Evolutionary conservation across 2,888 invertebrate genomes (phyloP).

Genomic region (Phanerotoma sp.): DNA sequence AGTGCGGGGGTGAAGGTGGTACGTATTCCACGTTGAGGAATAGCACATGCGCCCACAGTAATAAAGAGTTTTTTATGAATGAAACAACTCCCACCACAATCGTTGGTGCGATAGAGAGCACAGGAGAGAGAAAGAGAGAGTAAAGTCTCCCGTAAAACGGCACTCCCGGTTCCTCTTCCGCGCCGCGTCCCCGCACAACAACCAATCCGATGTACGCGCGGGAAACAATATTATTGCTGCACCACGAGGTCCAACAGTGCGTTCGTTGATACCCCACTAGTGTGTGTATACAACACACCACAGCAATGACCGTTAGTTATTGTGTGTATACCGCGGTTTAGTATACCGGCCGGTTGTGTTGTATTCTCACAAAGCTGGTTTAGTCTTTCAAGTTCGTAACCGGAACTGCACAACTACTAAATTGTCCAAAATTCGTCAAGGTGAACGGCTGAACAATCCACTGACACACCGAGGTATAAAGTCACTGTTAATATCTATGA

Average conservation of each 20-base stretch:
- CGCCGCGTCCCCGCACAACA: constrained; percentile 19
- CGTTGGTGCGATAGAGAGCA: neutral
- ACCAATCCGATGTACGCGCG: constrained; percentile 51
- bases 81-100: constrained; percentile 45
- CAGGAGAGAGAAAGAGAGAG: constrained; percentile 6
- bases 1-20: constrained; percentile 26
- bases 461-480: no score
- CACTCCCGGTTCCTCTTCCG: constrained; percentile 23
- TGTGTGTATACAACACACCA: neutral
- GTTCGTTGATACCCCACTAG: neutral
- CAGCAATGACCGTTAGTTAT: neutral
- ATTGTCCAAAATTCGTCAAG: no score
- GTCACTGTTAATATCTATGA: no score
- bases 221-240: constrained; percentile 53
- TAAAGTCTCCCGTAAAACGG: constrained; percentile 23
- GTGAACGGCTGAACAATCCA: no score
- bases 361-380: no score
- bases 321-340: neutral
- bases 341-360: no score
- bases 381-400: no score
- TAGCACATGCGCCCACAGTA: constrained; percentile 54
- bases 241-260: constrained; percentile 41
- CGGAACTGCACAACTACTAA: no score
- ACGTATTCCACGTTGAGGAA: constrained; percentile 45
- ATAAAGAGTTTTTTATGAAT: constrained; percentile 55